A percentile compares a stretch with the other conserved stretches of the same genome.
These are phyloP conservation scores for Harpalus rufipes DNA, from an alignment of 2,888 invertebrate species.

Conservation along the genomic window DNA sequence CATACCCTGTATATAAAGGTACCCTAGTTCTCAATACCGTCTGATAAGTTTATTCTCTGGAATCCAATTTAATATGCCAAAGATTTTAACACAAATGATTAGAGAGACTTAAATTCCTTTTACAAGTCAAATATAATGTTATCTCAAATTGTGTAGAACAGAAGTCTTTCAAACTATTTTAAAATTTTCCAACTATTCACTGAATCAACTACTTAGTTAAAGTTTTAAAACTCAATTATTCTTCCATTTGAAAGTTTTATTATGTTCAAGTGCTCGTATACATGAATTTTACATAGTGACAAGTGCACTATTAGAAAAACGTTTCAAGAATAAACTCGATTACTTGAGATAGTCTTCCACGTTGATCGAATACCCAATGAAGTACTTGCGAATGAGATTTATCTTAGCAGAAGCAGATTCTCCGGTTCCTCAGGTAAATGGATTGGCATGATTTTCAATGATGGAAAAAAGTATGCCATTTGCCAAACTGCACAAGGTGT, in stretches of 20 bases:
- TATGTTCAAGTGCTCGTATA: conserved; percentile 8
- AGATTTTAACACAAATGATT: neutral
- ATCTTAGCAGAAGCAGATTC: neutral
- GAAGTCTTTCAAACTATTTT: neutral
- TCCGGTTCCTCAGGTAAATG: conserved; percentile 11
- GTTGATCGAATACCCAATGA: conserved; percentile 33
- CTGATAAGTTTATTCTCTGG: neutral
- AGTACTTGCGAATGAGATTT: conserved; percentile 37
- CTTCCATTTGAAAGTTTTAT: conserved; percentile 35
- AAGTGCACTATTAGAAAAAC: conserved; percentile 21
- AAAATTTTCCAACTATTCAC: neutral
- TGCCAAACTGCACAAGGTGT: neutral
- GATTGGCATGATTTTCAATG: conserved; percentile 47
- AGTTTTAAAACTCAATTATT: conserved; percentile 45
- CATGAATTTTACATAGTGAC: conserved; percentile 23
- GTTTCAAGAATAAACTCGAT: conserved; percentile 31
- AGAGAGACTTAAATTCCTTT: neutral
- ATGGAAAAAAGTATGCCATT: conserved; percentile 4
- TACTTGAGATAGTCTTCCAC: conserved; percentile 14
- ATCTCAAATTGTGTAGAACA: neutral
- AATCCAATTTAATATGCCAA: neutral
- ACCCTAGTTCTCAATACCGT: too few species aligned
- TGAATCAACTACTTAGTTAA: conserved; percentile 1
- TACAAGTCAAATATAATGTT: neutral
- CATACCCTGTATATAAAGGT: too few species aligned